Evolutionary conservation across 2,113 vertebrate genomes (phyloP), one percentile per base, ranked within the genome.

Genomic region (Donacobius atricapilla): DNA sequence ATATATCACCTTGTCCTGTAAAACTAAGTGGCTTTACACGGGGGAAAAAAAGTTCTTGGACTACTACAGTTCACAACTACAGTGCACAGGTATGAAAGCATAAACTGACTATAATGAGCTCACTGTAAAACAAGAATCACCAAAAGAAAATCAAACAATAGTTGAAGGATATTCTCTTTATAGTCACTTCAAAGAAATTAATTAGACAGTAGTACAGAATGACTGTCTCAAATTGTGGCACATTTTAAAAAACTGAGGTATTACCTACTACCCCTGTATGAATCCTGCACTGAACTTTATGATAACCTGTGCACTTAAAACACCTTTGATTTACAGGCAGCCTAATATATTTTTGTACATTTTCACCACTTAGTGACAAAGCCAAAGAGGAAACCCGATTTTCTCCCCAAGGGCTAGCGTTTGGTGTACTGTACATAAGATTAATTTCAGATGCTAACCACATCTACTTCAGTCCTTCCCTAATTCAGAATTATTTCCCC

Each of bases 1-100:
- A 96, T 56, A 4, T 14, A 80, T 90, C 93, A 96, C 93, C 73
- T 93, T 94, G 94, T 89, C 90, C 87, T 96, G 72, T 71, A 89
- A 94, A 95, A 96, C 61, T 82, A 91, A 94, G 48, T 93, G 71
- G 87, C 42, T 68, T 48, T 75, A 92, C 64, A 47, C 1, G 0
- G 30, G 28, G 21, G 6, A 37, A 83, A 87, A 81, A 8, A 24
- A 81, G 56, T 87, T 89, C 60, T 81, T 60, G 15, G 21, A 72
- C 51, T 45, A 57, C 73, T 69, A 80, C 58, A 61, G 18, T 71
- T 87, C 66, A 81, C 30, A 80, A 24, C 42, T 60, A 35, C 4
- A 68, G 30, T 10, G 31, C 22, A 82, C 21, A 90, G 23, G n/a
- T 16, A 33, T 54, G 44, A 93, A 89, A 94, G 65, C 12, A 70